phyloP scores from a whole-genome alignment of 2,113 vertebrate genomes.

The Phyllostomus discolor region DNA sequence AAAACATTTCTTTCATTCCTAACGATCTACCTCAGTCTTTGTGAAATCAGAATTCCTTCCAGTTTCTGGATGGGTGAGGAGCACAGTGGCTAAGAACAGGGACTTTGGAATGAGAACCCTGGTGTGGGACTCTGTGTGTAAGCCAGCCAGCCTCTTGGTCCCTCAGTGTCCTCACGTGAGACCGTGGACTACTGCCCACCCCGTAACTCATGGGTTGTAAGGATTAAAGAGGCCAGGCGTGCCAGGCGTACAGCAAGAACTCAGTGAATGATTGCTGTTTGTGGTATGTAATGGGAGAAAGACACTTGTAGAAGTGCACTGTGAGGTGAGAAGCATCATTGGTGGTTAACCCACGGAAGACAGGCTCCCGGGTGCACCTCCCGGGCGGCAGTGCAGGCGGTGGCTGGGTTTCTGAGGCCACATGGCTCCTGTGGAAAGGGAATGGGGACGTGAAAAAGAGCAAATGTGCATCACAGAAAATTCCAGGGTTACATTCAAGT shows the following conservation, averaged over 20 bases:
- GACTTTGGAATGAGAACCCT: background rate
- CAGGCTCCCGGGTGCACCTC: background rate
- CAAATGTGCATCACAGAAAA: background rate
- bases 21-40: background rate
- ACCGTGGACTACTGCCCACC: background rate
- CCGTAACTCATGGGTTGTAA: background rate
- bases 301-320: background rate
- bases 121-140: background rate
- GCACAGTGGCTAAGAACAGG: background rate
- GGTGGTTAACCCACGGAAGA: background rate
- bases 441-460: background rate
- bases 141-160: background rate
- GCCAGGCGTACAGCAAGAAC: background rate
- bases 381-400: background rate
- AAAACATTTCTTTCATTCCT: background rate
- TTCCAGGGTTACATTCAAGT: slow-evolving; percentile 8
- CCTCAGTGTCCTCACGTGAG: background rate
- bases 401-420: background rate
- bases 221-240: background rate
- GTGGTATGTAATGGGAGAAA: background rate
- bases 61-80: background rate
- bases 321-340: background rate
- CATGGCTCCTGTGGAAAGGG: background rate
- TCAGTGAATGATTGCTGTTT: background rate
- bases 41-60: background rate